Base-by-base conservation (phyloP, 2,797 vertebrate genomes). In the Eulemur rubriventer region DNA sequence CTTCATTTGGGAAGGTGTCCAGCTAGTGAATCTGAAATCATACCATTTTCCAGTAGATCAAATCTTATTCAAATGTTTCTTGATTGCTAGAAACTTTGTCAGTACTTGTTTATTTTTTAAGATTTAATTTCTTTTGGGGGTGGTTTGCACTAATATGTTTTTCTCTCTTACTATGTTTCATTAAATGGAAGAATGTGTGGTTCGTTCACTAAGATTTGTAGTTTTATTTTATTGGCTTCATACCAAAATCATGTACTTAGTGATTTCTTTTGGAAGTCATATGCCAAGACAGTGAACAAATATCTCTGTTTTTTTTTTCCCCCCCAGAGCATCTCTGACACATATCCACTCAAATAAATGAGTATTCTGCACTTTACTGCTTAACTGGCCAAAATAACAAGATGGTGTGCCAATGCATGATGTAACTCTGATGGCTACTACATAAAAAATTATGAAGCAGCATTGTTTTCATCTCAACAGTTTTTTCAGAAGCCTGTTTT, bases 321-420 rank as follows among this genome's bases (percentile, higher is more conserved):
- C n/a, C n/a, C 38, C 50, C 57, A 75, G 93, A 73, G 26, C 28
- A n/a, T 46, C 59, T 72, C 72, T 76, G 70, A 88, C 83, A 88
- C 28, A 95, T 80, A 97, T 67, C 24, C 84, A 95, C 96, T 93
- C 88, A 94, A 86, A 90, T 73, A 90, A 96, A 95, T 97, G 65
- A 95, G 22, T 35, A 26, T 78, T 90, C 87, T 38, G 14, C 78
- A 63, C 22, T 48, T 59, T 11, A 41, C 69, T 83, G 48, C 84
- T 92, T n/a, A 18, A 65, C 57, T 35, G 67, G 57, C 59, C 83
- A 73, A 69, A 85, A 38, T 26, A 85, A 61, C 59, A 43, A 33
- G 55, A 55, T 48, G 28, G 41, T 20, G 35, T 59, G 94, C 87
- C 96, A 95, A 16, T 28, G 11, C 3, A 20, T 85, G 78, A 91